Percentiles rank a stretch among this genome's conserved stretches.
Conservation (phyloP, 1,140 invertebrate species). For the Drosophila mayri region DNA sequence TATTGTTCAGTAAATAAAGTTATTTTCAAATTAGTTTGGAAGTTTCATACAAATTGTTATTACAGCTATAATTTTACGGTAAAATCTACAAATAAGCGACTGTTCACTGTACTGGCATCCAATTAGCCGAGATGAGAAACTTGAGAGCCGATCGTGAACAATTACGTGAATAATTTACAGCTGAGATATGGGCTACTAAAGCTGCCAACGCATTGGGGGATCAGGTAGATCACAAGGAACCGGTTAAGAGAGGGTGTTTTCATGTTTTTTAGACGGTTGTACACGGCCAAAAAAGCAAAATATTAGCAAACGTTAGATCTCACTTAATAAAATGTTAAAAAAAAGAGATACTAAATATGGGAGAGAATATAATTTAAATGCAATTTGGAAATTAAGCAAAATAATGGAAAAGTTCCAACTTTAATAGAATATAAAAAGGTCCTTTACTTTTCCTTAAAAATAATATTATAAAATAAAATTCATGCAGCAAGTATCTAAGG, state of each 20-base stretch:
- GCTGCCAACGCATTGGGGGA: conserved; percentile 56
- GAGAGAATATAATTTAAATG: not conserved
- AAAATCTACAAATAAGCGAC: conserved; percentile 3
- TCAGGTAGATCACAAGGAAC: conserved; percentile 50
- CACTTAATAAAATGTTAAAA: conserved; percentile 3
- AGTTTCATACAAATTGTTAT: not conserved
- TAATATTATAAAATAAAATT: too few relatives aligned
- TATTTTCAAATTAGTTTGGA: not conserved
- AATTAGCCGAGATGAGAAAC: conserved; percentile 68
- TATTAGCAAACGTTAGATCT: conserved; percentile 7
- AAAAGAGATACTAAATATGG: not conserved
- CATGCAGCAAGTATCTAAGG: too few relatives aligned
- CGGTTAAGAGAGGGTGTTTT: conserved; percentile 51
- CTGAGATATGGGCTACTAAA: conserved; percentile 60
- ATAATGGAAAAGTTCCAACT: too few relatives aligned
- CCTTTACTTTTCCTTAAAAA: too few relatives aligned
- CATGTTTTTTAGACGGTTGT: conserved; percentile 10
- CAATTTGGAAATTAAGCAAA: not conserved
- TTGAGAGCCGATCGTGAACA: conserved; percentile 69
- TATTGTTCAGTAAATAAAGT: not conserved
- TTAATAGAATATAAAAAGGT: not conserved
- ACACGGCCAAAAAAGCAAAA: conserved; percentile 12
- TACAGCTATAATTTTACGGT: conserved; percentile 6
- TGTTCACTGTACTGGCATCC: conserved; percentile 30
- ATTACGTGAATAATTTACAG: conserved; percentile 79